A percentile compares a stretch with the other conserved stretches of the same genome.
These are phyloP conservation scores for Cetonia aurata DNA, from an alignment of 2,888 invertebrate species.

Conservation along the genomic window DNA sequence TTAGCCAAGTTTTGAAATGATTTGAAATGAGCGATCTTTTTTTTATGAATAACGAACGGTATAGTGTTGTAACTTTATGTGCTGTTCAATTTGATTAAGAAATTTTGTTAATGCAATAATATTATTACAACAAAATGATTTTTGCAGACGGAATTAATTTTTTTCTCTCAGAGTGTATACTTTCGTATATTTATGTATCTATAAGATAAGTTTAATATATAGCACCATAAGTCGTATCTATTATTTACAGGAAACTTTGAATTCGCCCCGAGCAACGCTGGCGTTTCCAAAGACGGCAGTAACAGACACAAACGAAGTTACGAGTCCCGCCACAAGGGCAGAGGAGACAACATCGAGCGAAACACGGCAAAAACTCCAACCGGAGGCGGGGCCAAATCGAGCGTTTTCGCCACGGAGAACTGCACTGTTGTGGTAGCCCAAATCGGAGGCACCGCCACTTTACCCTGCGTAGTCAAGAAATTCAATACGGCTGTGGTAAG, in stretches of 20 bases:
- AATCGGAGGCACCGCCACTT: conserved; percentile 68
- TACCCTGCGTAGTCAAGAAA: conserved; percentile 69
- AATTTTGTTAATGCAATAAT: too few species aligned
- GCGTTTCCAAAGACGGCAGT: not conserved
- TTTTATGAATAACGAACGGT: too few species aligned
- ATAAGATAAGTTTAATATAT: too few species aligned
- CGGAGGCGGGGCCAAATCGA: conserved; percentile 53
- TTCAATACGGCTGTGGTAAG: conserved; percentile 70
- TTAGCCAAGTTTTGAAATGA: too few species aligned
- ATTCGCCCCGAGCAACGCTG: not conserved
- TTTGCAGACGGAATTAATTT: too few species aligned
- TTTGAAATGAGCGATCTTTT: too few species aligned
- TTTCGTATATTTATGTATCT: too few species aligned
- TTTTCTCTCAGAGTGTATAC: too few species aligned
- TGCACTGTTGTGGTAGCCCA: conserved; percentile 69
- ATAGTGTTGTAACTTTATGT: too few species aligned
- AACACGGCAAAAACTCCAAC: conserved; percentile 54
- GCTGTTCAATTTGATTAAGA: too few species aligned
- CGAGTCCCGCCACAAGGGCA: conserved; percentile 59
- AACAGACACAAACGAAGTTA: conserved; percentile 59
- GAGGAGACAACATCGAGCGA: conserved; percentile 56
- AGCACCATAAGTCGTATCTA: not conserved
- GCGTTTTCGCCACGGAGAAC: conserved; percentile 68
- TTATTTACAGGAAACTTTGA: conserved; percentile 28
- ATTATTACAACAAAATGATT: too few species aligned